A percentile compares a stretch with the other conserved stretches of the same genome.
Conservation (phyloP, 2,113 vertebrate genomes). For the Protomyctophum bolini region DNA sequence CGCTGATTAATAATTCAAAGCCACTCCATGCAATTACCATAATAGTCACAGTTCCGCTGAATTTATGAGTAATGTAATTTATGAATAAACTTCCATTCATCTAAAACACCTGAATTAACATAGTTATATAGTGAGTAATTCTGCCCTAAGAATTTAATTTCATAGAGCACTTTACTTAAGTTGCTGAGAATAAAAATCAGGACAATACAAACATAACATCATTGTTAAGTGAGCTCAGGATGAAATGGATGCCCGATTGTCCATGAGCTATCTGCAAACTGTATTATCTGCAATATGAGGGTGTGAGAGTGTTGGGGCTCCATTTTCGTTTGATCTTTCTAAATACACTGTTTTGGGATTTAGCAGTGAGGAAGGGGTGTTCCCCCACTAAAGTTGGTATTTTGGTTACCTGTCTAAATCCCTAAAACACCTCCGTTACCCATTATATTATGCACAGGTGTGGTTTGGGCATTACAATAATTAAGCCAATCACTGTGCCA, state of each 20-base stretch:
- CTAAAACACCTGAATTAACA: background rate
- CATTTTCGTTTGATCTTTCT: too few species aligned
- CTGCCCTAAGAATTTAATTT: conserved; percentile 21
- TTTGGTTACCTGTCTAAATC: too few species aligned
- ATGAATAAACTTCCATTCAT: too few species aligned
- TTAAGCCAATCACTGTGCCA: too few species aligned
- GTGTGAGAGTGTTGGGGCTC: background rate
- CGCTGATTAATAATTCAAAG: conserved; percentile 64
- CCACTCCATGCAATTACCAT: conserved; percentile 46
- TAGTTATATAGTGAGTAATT: too few species aligned
- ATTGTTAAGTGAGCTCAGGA: background rate
- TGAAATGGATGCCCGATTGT: background rate
- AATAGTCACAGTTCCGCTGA: conserved; percentile 28
- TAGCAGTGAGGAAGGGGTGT: too few species aligned
- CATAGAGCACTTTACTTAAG: conserved; percentile 9
- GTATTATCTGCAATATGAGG: background rate
- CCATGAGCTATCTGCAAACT: conserved; percentile 13
- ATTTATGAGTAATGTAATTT: conserved; percentile 49
- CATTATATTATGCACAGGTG: too few species aligned
- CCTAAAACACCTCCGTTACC: too few species aligned
- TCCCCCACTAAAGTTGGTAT: too few species aligned
- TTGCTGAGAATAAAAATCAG: background rate
- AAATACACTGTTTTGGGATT: too few species aligned
- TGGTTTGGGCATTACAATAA: too few species aligned
- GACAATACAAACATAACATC: background rate